phyloP scores from a whole-genome alignment of 2,113 vertebrate genomes.

The Rhinogobius similis region DNA sequence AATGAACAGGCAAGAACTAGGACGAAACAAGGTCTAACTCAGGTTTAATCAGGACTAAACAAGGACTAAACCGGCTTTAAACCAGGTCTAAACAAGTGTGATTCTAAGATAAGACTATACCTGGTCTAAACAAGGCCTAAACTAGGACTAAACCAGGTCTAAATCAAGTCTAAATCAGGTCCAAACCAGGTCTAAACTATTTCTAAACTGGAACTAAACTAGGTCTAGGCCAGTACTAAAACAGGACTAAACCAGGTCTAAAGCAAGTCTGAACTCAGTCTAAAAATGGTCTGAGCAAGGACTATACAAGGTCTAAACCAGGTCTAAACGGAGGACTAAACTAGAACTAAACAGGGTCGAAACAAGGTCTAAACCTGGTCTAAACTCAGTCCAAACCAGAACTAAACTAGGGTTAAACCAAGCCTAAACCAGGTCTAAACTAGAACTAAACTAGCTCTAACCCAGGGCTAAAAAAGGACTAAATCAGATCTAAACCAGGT shows the following conservation, averaged over 20 bases:
- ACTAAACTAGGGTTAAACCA: not conserved
- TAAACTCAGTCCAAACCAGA: not conserved
- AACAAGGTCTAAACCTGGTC: not conserved
- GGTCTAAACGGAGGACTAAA: not conserved
- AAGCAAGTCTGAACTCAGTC: too few species aligned
- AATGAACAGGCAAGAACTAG: too few species aligned
- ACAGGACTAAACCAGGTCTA: not conserved
- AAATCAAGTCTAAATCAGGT: not conserved
- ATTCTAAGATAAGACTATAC: too few species aligned
- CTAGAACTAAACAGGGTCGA: not conserved
- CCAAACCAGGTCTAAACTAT: not conserved
- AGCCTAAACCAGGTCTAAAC: not conserved
- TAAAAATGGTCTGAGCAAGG: not conserved
- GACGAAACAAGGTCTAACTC: too few species aligned
- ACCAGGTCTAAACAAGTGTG: too few species aligned
- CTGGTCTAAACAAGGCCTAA: not conserved
- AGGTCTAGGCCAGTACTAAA: not conserved
- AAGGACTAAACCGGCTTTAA: too few species aligned
- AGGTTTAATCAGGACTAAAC: too few species aligned
- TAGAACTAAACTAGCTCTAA: not conserved
- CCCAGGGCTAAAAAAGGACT: too few species aligned
- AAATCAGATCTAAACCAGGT: not conserved
- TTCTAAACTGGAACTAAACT: not conserved
- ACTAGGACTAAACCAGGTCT: not conserved
- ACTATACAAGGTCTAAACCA: not conserved